phyloP scores from a whole-genome alignment of 1,140 invertebrate genomes.

The Dendroctonus valens region DNA sequence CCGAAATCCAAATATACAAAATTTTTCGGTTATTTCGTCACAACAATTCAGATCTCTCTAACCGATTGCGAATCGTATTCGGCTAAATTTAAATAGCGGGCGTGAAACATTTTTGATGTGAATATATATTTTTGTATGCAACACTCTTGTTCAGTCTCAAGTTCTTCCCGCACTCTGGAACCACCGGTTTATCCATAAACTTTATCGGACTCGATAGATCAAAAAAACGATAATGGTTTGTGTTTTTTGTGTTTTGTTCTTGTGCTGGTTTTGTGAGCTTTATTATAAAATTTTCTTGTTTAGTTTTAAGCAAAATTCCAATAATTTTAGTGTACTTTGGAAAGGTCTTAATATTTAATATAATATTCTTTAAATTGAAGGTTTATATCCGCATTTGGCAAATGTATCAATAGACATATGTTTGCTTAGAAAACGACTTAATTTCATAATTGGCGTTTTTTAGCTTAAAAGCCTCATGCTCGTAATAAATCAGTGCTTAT shows the following conservation, averaged over 20 bases:
- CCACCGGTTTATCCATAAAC: conserved; percentile 2
- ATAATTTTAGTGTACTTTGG: too few relatives aligned
- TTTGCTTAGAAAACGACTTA: too few relatives aligned
- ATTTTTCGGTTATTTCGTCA: background rate
- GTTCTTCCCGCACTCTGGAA: conserved; percentile 22
- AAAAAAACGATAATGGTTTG: conserved; percentile 36
- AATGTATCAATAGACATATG: too few relatives aligned
- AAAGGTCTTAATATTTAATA: too few relatives aligned
- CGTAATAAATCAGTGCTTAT: too few relatives aligned
- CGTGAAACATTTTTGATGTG: conserved; percentile 8
- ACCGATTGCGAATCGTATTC: conserved; percentile 27
- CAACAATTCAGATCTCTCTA: conserved; percentile 7
- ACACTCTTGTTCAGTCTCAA: conserved; percentile 13
- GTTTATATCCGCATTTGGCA: too few relatives aligned
- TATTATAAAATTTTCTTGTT: too few relatives aligned
- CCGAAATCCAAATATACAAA: background rate
- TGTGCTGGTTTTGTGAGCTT: background rate
- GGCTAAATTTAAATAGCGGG: conserved; percentile 25
- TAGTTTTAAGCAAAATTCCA: too few relatives aligned
- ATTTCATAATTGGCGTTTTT: too few relatives aligned
- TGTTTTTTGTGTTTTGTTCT: conserved; percentile 10
- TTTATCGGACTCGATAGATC: background rate
- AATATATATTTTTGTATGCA: conserved; percentile 20
- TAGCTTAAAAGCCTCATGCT: too few relatives aligned
- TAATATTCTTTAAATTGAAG: too few relatives aligned